Conservation (phyloP, 2,797 vertebrate species). For the Sphaeramia orbicularis region DNA sequence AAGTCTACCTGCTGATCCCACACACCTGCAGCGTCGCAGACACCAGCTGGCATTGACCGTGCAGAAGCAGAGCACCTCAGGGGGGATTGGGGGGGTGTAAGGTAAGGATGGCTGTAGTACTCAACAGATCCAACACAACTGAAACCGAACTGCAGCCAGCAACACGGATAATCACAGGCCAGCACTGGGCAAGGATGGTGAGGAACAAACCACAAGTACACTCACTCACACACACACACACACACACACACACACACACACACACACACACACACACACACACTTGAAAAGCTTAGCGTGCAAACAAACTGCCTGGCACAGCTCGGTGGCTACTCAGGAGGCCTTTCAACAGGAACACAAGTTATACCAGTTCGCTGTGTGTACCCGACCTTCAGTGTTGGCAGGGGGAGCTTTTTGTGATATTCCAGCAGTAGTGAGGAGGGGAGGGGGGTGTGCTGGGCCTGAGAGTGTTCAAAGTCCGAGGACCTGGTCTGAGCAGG, state of each 20-base stretch:
- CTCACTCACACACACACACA: too few relatives aligned
- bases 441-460: not conserved
- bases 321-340: constrained; percentile 31
- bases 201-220: constrained; percentile 58
- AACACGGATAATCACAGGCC: constrained; percentile 62
- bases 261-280: constrained; percentile 8
- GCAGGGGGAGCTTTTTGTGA: constrained; percentile 48
- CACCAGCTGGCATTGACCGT: constrained; percentile 81
- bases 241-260: constrained; percentile 25
- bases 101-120: constrained; percentile 35
- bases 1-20: constrained; percentile 5
- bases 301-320: constrained; percentile 61
- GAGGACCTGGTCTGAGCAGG: constrained; percentile 16
- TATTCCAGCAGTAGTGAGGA: constrained; percentile 23
- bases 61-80: constrained; percentile 39
- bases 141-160: constrained; percentile 59
- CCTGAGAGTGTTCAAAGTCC: constrained; percentile 15
- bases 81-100: too few relatives aligned
- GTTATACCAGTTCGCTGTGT: constrained; percentile 29
- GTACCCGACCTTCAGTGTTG: constrained; percentile 20
- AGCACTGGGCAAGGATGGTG: constrained; percentile 51
- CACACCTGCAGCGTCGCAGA: constrained; percentile 65
- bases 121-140: constrained; percentile 41
- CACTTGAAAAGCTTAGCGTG: constrained; percentile 50
- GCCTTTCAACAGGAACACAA: constrained; percentile 40